phyloP scores from a whole-genome alignment of 2,888 invertebrate species.

The Osmoderma eremita region DNA sequence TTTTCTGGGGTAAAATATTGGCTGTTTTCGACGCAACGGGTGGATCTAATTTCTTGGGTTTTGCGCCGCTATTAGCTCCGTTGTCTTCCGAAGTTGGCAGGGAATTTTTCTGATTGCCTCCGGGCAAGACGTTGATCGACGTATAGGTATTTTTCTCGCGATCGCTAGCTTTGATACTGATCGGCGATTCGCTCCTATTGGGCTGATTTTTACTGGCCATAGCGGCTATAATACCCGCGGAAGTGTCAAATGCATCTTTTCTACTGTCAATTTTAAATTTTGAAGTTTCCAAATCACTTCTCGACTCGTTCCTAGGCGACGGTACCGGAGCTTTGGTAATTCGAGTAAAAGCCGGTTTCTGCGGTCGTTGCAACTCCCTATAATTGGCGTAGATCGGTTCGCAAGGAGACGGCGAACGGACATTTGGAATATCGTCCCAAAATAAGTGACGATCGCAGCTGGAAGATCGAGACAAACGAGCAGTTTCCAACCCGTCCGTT shows the following conservation, averaged over 20 bases:
- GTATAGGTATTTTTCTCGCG: background rate
- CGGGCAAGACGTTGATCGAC: background rate
- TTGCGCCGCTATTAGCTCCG: conserved; percentile 53
- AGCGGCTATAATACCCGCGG: background rate
- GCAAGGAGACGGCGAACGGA: conserved; percentile 14
- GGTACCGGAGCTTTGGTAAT: conserved; percentile 41
- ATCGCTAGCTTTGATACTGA: background rate
- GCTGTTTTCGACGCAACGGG: background rate
- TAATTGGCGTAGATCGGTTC: conserved; percentile 48
- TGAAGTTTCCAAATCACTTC: background rate
- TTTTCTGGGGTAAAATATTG: conserved; percentile 10
- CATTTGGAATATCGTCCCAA: too few relatives aligned
- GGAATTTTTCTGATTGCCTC: background rate
- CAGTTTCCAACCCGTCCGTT: too few relatives aligned
- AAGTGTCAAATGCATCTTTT: conserved; percentile 22
- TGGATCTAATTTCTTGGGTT: conserved; percentile 13
- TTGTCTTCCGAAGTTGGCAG: conserved; percentile 48
- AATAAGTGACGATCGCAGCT: too few relatives aligned
- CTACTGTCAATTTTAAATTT: conserved; percentile 24
- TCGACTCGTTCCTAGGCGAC: conserved; percentile 38
- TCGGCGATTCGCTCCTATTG: conserved; percentile 1
- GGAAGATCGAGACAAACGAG: too few relatives aligned
- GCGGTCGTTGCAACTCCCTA: conserved; percentile 25
- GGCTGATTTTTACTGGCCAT: background rate
- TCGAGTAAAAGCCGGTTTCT: background rate